Evolutionary conservation across 2,113 vertebrate species (phyloP), one percentile per base, ranked within the genome.

Genomic region (Nibea albiflora): DNA sequence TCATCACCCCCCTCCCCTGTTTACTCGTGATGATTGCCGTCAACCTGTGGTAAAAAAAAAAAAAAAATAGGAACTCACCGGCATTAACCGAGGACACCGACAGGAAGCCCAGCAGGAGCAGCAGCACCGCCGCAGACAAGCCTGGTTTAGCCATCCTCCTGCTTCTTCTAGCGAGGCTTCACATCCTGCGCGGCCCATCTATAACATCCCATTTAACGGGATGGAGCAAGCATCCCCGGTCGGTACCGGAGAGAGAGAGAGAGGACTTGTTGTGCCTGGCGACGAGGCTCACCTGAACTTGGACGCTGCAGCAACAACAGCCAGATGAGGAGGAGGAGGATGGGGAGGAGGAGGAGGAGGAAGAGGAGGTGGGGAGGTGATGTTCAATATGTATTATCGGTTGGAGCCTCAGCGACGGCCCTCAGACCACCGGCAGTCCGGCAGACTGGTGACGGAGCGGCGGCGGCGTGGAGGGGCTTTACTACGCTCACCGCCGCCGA

Each of bases 111-210:
- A 93, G 85, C 88, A 95, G 83, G 63, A 95, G 85, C 85, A 93
- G 83, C 87, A 92, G 76, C 83, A 56, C 74, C 84, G 79, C 78
- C 87, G 93, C 89, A 78, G 87, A 94, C 72, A 56, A 89, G 84
- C 90, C 82, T 75, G 84, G 90, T 91, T 86, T 79, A 50, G 83
- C 93, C 95, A 95, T 95, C 91, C 93, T 94, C 89, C 94, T 94
- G 88, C 93, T 93, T 91, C 87, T 95, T 88, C 81, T 84, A 65
- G 76, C 84, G 88, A 80, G 71, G 78, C 90, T 93, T 95, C 89
- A 94, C 95, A 94, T 94, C 91, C 92, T 90, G 92, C 80, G 65
- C 83, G 91, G 85, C 92, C 89, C 89, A 89, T 88, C 85, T 92
- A 93, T 70, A 84, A 72, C 88, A 78, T 93, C 91, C 92, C 94